These are phyloP conservation scores for Orthosia gracilis DNA, from an alignment of 2,888 invertebrate species.

Conservation along the genomic window DNA sequence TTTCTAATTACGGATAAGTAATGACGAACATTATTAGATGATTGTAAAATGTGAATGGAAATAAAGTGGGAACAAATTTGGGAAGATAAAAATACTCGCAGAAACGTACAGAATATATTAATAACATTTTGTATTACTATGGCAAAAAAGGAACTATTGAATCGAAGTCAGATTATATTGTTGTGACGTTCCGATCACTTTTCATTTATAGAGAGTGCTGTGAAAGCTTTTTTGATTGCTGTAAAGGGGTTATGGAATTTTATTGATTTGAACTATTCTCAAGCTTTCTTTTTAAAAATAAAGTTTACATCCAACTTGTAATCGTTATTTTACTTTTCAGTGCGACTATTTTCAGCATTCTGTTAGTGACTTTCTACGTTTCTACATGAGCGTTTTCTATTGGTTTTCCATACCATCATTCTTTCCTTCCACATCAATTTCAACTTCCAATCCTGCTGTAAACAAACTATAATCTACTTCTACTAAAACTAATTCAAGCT, in stretches of 20 bases:
- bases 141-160: neutral
- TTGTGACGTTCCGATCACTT: neutral
- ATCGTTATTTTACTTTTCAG: neutral
- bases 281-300: neutral
- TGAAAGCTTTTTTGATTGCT: slow-evolving; percentile 15
- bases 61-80: slow-evolving; percentile 38
- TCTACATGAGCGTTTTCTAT: neutral
- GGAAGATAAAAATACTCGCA: slow-evolving; percentile 14
- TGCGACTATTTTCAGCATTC: too few relatives aligned
- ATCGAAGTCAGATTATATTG: slow-evolving; percentile 6
- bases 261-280: neutral
- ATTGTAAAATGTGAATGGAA: slow-evolving; percentile 43
- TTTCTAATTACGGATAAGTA: slow-evolving; percentile 65
- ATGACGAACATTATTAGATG: slow-evolving; percentile 56
- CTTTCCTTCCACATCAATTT: neutral
- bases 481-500: slow-evolving; percentile 49
- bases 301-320: neutral
- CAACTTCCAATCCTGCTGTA: neutral
- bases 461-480: slow-evolving; percentile 48
- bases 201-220: slow-evolving; percentile 15
- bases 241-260: slow-evolving; percentile 1
- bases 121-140: neutral
- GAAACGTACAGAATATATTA: neutral
- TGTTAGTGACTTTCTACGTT: too few relatives aligned
- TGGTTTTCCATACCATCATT: neutral